These are phyloP conservation scores for Meloidogyne hapla DNA, from an alignment of 1,140 invertebrate species.

Conservation along the genomic window DNA sequence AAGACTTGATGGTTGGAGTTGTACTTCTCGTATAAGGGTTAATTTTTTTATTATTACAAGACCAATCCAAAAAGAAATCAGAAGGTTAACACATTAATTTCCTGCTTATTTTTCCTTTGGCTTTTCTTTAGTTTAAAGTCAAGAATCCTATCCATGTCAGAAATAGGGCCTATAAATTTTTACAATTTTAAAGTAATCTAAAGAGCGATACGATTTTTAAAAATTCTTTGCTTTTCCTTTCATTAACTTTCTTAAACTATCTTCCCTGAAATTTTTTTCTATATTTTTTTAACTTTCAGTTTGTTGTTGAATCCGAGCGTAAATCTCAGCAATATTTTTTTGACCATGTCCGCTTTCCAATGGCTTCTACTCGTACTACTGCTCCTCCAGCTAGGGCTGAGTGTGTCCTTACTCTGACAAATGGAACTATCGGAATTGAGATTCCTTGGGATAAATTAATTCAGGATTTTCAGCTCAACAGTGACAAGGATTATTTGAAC, in stretches of 20 bases:
- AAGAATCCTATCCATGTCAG: too few relatives aligned
- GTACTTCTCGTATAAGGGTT: conserved; percentile 1
- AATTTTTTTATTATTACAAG: not conserved
- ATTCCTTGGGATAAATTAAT: not conserved
- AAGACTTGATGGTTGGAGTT: not conserved
- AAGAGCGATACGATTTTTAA: too few relatives aligned
- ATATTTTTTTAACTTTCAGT: not conserved
- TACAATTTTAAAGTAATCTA: too few relatives aligned
- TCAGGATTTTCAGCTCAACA: not conserved
- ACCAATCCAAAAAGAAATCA: too few relatives aligned
- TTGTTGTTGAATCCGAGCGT: not conserved
- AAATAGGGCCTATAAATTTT: too few relatives aligned
- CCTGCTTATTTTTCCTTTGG: too few relatives aligned
- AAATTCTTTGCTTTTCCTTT: too few relatives aligned
- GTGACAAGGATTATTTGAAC: not conserved
- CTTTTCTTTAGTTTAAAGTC: too few relatives aligned
- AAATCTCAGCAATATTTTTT: not conserved
- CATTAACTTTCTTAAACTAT: too few relatives aligned
- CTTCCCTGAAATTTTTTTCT: too few relatives aligned
- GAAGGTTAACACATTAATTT: too few relatives aligned
- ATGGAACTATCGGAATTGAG: conserved; percentile 2
- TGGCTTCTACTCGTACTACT: not conserved
- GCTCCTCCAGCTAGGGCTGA: not conserved
- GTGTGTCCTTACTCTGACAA: not conserved
- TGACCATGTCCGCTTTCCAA: not conserved